These are phyloP conservation scores for Drosophila santomea DNA, from an alignment of 1,140 invertebrate species.

Conservation along the genomic window DNA sequence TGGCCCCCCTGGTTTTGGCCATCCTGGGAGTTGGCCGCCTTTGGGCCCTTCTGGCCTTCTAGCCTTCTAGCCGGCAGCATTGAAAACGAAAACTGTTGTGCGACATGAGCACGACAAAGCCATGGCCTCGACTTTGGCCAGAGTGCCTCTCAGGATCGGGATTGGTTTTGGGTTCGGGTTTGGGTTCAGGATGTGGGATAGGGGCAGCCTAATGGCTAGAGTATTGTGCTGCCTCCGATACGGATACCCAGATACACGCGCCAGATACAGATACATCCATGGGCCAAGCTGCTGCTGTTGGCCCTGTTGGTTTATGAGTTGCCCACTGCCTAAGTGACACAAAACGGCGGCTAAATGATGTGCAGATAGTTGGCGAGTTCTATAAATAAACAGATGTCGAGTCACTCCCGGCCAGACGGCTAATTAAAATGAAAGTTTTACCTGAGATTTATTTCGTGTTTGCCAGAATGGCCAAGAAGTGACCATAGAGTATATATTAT, in stretches of 20 bases:
- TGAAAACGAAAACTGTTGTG: slow-evolving; percentile 81
- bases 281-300: background rate
- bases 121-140: slow-evolving; percentile 60
- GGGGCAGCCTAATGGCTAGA: slow-evolving; percentile 52
- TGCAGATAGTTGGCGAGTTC: slow-evolving; percentile 71
- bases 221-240: slow-evolving; percentile 54
- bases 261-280: slow-evolving; percentile 70
- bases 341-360: slow-evolving; percentile 79
- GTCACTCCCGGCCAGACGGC: slow-evolving; percentile 67
- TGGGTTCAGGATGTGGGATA: slow-evolving; percentile 29
- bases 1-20: background rate
- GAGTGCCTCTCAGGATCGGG: slow-evolving; percentile 32
- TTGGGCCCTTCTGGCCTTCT: slow-evolving; percentile 40
- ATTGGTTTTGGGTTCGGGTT: background rate
- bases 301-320: slow-evolving; percentile 68
- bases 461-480: slow-evolving; percentile 15
- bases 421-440: slow-evolving; percentile 74
- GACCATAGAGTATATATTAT: slow-evolving; percentile 27
- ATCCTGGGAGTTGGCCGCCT: slow-evolving; percentile 59
- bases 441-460: slow-evolving; percentile 44
- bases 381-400: slow-evolving; percentile 68
- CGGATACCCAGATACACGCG: slow-evolving; percentile 74
- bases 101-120: slow-evolving; percentile 76
- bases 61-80: slow-evolving; percentile 39
- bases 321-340: slow-evolving; percentile 67